Percentiles rank a stretch among this genome's conserved stretches.
phyloP scores from a whole-genome alignment of 2,888 invertebrate species.

The Brachylomia viminalis region DNA sequence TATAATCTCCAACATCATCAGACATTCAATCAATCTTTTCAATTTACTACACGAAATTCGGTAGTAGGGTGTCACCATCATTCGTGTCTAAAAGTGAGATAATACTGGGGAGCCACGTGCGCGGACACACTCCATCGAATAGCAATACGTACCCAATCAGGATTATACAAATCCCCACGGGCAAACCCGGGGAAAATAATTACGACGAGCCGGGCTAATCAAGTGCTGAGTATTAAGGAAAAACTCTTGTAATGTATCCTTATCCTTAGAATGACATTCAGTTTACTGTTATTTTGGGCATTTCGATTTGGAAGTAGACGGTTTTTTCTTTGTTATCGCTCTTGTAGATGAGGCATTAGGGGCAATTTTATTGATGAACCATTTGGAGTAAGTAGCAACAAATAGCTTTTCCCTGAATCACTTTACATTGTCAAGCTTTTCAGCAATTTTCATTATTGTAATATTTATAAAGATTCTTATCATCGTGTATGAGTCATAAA shows the following conservation, averaged over 20 bases:
- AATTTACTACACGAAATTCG: constrained; percentile 65
- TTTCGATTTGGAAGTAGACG: constrained; percentile 39
- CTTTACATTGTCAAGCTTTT: background rate
- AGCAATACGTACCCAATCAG: constrained; percentile 90
- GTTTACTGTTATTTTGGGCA: constrained; percentile 70
- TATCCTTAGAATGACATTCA: constrained; percentile 59
- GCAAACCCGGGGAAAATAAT: constrained; percentile 85
- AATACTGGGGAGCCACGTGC: constrained; percentile 83
- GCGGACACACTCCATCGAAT: constrained; percentile 87
- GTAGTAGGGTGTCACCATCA: constrained; percentile 68
- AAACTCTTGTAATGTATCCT: constrained; percentile 73
- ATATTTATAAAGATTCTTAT: too few species aligned
- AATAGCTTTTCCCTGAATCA: constrained; percentile 2
- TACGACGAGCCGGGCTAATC: constrained; percentile 86
- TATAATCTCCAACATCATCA: constrained; percentile 49
- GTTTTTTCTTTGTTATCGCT: constrained; percentile 48
- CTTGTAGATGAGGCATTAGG: constrained; percentile 21
- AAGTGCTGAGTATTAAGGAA: constrained; percentile 85
- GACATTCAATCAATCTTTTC: constrained; percentile 68
- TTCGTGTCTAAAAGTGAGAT: constrained; percentile 77
- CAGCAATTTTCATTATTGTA: background rate
- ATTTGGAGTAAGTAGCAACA: background rate
- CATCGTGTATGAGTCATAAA: background rate
- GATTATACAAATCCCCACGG: constrained; percentile 89
- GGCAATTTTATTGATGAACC: constrained; percentile 23